Conservation (phyloP, 2,888 invertebrate species). For the Dromius quadrimaculatus region DNA sequence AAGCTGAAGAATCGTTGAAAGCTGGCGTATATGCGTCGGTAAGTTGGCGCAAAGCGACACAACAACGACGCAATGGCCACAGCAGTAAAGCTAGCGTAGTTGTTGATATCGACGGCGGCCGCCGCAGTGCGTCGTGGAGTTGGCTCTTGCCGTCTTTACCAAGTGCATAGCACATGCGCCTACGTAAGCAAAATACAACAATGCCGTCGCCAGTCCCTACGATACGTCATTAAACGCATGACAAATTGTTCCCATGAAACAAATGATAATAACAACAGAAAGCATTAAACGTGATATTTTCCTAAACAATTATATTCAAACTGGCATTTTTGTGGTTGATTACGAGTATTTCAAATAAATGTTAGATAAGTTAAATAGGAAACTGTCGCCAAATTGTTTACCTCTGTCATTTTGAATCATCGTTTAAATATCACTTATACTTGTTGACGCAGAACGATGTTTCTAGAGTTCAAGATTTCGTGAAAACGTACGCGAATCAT, state of each 20-base stretch:
- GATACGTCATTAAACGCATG: conserved; percentile 48
- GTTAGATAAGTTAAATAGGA: conserved; percentile 9
- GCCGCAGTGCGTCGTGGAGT: conserved; percentile 65
- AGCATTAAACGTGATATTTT: conserved; percentile 16
- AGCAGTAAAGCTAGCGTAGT: conserved; percentile 59
- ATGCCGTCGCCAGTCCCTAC: conserved; percentile 35
- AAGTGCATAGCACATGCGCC: conserved; percentile 65
- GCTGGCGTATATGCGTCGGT: conserved; percentile 42
- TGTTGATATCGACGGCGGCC: conserved; percentile 66
- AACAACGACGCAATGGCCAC: conserved; percentile 35
- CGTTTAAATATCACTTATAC: conserved; percentile 39
- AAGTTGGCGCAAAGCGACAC: conserved; percentile 37
- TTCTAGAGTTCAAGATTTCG: conserved; percentile 35
- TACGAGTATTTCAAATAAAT: conserved; percentile 1
- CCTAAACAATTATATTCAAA: conserved; percentile 8
- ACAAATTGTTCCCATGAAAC: conserved; percentile 46
- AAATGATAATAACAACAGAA: conserved; percentile 29
- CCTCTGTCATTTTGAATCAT: conserved; percentile 45
- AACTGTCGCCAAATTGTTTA: conserved; percentile 38
- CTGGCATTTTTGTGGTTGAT: conserved; percentile 2
- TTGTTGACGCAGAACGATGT: conserved; percentile 40
- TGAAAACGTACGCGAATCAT: conserved; percentile 37
- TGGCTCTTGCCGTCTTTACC: conserved; percentile 62
- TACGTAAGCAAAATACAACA: conserved; percentile 50
- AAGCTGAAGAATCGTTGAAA: conserved; percentile 44